Conservation (phyloP, 2,888 invertebrate species). For the Cynaeus angustus region DNA sequence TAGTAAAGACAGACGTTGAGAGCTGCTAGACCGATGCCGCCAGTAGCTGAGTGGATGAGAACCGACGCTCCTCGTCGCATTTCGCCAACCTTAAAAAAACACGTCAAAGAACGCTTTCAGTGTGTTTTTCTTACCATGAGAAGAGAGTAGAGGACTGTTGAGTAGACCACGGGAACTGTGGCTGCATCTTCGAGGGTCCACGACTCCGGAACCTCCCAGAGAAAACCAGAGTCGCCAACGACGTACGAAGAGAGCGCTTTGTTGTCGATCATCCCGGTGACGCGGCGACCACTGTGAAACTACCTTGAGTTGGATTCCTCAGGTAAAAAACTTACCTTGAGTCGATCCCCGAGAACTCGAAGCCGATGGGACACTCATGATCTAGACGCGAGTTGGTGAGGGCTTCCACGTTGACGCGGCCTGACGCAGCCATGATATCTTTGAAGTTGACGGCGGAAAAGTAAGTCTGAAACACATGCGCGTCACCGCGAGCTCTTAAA, state of each 20-base stretch:
- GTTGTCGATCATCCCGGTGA: conserved; percentile 79
- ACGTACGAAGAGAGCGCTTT: conserved; percentile 78
- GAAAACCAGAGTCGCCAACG: conserved; percentile 73
- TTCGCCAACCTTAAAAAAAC: background rate
- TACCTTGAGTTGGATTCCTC: conserved; percentile 5
- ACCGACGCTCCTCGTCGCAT: conserved; percentile 12
- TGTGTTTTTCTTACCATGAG: conserved; percentile 63
- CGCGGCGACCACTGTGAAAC: conserved; percentile 73
- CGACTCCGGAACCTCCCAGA: conserved; percentile 80
- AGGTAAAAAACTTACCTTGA: too few relatives aligned
- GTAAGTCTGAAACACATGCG: conserved; percentile 66
- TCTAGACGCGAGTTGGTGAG: conserved; percentile 79
- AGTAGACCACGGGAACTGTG: conserved; percentile 84
- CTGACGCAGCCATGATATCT: conserved; percentile 94
- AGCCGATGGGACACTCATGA: conserved; percentile 80
- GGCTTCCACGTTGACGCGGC: conserved; percentile 89
- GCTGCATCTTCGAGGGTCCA: conserved; percentile 86
- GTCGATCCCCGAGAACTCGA: conserved; percentile 77
- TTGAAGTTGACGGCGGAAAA: conserved; percentile 92
- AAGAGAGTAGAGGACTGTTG: conserved; percentile 72
- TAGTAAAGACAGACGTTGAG: conserved; percentile 75
- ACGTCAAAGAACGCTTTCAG: background rate
- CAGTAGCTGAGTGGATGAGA: conserved; percentile 70
- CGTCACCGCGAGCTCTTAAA: background rate
- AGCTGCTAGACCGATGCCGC: conserved; percentile 80